These are phyloP conservation scores for Aphyosemion australe DNA, from an alignment of 2,113 vertebrate species.

Conservation along the genomic window DNA sequence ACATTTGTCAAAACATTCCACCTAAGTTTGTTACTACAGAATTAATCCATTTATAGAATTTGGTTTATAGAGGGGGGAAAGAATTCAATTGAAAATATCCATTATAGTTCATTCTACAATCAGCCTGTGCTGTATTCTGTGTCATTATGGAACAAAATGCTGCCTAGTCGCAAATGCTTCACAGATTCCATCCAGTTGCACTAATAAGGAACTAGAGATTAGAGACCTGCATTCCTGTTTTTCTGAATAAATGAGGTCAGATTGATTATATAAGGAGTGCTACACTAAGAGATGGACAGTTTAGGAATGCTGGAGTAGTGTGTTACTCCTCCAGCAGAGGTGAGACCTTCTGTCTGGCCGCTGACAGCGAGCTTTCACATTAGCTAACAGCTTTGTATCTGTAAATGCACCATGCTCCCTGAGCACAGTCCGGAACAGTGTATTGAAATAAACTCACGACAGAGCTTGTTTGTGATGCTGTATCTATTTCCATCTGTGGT, in stretches of 20 bases:
- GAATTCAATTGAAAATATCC: neutral
- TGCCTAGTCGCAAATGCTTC: neutral
- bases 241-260: neutral
- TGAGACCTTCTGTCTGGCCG: conserved; percentile 47
- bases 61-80: no score
- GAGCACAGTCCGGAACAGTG: conserved; percentile 18
- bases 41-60: neutral
- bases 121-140: neutral
- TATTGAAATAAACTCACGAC: conserved; percentile 26
- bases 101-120: neutral
- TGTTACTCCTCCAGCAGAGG: conserved; percentile 41
- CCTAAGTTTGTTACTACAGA: neutral
- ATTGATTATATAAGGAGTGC: neutral
- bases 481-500: conserved; percentile 19
- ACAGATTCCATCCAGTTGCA: neutral
- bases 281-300: conserved; percentile 4
- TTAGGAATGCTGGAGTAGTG: conserved; percentile 11
- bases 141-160: neutral
- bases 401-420: conserved; percentile 39
- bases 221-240: neutral
- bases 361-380: conserved; percentile 34
- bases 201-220: neutral
- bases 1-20: neutral
- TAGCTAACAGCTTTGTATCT: conserved; percentile 43
- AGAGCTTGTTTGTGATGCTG: conserved; percentile 27